phyloP scores from a whole-genome alignment of 2,797 vertebrate genomes.

The Labeo calbasu region DNA sequence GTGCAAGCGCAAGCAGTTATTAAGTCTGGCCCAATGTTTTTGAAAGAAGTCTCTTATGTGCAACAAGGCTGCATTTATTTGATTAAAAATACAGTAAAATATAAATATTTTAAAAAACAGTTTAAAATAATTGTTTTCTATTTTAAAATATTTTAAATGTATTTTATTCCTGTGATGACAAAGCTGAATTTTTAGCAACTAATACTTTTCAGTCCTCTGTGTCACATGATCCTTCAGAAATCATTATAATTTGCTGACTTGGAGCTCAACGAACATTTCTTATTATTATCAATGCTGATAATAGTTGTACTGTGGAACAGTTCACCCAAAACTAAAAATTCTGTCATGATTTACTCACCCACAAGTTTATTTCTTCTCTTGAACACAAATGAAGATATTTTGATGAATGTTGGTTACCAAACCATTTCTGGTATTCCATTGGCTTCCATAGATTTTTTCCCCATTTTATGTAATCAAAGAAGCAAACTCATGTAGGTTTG shows the following conservation, averaged over 20 bases:
- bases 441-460: not conserved
- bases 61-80: not conserved
- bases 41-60: not conserved
- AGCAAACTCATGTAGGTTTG: not conserved
- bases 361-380: not conserved
- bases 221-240: not conserved
- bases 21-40: not conserved
- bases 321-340: not conserved
- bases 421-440: not conserved
- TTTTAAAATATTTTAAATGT: too few relatives aligned
- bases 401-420: not conserved
- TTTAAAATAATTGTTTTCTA: too few relatives aligned
- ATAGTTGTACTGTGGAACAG: not conserved
- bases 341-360: not conserved
- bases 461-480: not conserved
- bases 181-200: too few relatives aligned
- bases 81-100: not conserved
- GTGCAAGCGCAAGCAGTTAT: too few relatives aligned
- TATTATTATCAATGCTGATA: not conserved
- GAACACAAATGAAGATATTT: not conserved
- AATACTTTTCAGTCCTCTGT: too few relatives aligned
- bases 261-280: not conserved
- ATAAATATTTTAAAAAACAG: not conserved
- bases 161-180: too few relatives aligned
- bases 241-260: not conserved